A percentile compares a stretch with the other conserved stretches of the same genome.
Evolutionary conservation across 92 coral and sea anemone genomes (phyloP).

Genomic region (Isaurus tuberculatus): DNA sequence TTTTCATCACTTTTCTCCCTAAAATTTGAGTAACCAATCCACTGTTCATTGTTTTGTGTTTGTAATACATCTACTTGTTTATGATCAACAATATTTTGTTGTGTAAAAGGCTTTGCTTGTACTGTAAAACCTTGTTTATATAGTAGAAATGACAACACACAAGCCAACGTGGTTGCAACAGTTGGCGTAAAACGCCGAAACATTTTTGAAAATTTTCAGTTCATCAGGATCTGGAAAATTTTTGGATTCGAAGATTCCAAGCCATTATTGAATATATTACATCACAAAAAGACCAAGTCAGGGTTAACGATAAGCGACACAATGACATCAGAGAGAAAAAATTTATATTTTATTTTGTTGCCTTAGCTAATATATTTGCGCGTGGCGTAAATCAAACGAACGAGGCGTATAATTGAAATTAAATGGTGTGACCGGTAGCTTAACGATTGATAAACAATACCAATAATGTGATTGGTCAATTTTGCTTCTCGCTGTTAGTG

Average conservation of each 20-base stretch:
- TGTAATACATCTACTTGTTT: slow-evolving; percentile 69
- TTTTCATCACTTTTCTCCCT: slow-evolving; percentile 36
- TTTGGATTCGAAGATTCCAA: slow-evolving; percentile 66
- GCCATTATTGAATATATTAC: slow-evolving; percentile 89
- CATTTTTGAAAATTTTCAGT: slow-evolving; percentile 82
- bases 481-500: slow-evolving; percentile 23
- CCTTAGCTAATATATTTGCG: slow-evolving; percentile 81
- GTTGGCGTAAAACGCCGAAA: slow-evolving; percentile 94
- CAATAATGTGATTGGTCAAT: slow-evolving; percentile 18
- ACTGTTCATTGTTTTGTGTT: slow-evolving; percentile 65
- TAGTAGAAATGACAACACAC: slow-evolving; percentile 49
- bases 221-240: slow-evolving; percentile 75
- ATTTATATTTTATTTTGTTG: slow-evolving; percentile 67
- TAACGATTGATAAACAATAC: slow-evolving; percentile 37
- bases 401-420: slow-evolving; percentile 72
- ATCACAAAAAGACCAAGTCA: slow-evolving; percentile 74
- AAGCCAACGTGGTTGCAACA: slow-evolving; percentile 67
- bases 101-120: slow-evolving; percentile 76
- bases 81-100: slow-evolving; percentile 57
- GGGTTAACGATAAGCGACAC: slow-evolving; percentile 55
- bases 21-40: slow-evolving; percentile 58
- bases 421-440: slow-evolving; percentile 67
- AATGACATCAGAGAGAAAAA: slow-evolving; percentile 82
- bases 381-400: slow-evolving; percentile 66
- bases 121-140: slow-evolving; percentile 54